These are phyloP conservation scores for Cacatua alba DNA, from an alignment of 2,113 vertebrate genomes.

Conservation along the genomic window DNA sequence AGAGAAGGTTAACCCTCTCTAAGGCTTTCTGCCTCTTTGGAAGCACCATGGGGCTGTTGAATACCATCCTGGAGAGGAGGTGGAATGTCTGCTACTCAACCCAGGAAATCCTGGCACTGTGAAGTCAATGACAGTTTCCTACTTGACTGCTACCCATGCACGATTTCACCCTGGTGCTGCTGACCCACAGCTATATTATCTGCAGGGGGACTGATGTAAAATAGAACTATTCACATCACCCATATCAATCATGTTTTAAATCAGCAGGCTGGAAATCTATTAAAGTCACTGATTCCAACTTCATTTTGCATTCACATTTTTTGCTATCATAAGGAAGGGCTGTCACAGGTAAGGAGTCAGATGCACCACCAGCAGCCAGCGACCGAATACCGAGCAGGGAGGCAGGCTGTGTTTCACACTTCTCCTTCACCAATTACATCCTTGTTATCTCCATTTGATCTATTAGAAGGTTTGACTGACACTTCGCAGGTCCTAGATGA, in stretches of 20 bases:
- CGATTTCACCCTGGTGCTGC: neutral
- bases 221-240: neutral
- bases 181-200: neutral
- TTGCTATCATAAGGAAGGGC: neutral
- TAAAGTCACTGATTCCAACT: neutral
- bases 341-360: neutral
- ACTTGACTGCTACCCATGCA: neutral
- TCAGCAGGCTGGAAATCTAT: neutral
- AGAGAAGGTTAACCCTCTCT: neutral
- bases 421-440: neutral
- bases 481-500: conserved; percentile 29
- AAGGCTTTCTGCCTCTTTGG: neutral
- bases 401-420: neutral
- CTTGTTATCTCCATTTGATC: conserved; percentile 13
- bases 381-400: neutral
- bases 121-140: neutral
- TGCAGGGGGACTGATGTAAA: neutral
- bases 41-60: neutral
- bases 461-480: conserved; percentile 29
- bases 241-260: neutral
- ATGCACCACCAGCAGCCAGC: neutral
- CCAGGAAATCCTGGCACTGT: neutral
- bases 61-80: neutral
- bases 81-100: neutral
- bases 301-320: neutral